These are phyloP conservation scores for Corythaeola cristata DNA, from an alignment of 2,113 vertebrate species.

Conservation along the genomic window DNA sequence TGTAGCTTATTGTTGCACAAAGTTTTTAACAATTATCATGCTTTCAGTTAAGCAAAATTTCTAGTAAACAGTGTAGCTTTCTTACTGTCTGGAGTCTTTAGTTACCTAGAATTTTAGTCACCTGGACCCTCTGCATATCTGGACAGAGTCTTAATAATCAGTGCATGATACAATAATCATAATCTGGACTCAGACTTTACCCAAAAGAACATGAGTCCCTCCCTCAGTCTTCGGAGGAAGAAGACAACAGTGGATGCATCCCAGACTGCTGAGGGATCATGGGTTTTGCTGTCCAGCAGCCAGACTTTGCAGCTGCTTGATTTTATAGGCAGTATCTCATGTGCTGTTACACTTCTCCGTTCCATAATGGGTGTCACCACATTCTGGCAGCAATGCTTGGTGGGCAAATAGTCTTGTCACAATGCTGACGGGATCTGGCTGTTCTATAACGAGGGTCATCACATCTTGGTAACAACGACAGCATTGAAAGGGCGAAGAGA, in stretches of 20 bases:
- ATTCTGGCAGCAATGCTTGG: not conserved
- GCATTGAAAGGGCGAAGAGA: not conserved
- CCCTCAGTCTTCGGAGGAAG: not conserved
- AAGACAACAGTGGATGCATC: not conserved
- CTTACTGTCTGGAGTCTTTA: not conserved
- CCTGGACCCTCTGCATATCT: rapidly evolving
- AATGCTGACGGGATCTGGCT: not conserved
- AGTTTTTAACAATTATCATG: not conserved
- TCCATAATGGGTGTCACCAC: not conserved
- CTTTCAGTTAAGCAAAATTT: not conserved
- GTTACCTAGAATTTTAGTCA: not conserved
- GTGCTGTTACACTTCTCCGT: not conserved
- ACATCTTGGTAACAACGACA: not conserved
- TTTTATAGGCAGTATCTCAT: not conserved
- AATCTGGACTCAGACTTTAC: not conserved
- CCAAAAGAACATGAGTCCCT: not conserved
- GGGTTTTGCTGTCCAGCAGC: not conserved
- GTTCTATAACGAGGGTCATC: rapidly evolving
- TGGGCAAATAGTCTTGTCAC: not conserved
- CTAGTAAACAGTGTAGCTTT: not conserved
- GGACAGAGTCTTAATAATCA: not conserved
- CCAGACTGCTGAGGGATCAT: not conserved
- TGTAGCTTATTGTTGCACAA: not conserved
- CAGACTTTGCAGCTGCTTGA: not conserved
- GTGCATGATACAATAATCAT: not conserved